Percentiles rank a stretch among this genome's conserved stretches.
phyloP scores from a whole-genome alignment of 2,113 vertebrate genomes.

The Sphyrna mokarran region DNA sequence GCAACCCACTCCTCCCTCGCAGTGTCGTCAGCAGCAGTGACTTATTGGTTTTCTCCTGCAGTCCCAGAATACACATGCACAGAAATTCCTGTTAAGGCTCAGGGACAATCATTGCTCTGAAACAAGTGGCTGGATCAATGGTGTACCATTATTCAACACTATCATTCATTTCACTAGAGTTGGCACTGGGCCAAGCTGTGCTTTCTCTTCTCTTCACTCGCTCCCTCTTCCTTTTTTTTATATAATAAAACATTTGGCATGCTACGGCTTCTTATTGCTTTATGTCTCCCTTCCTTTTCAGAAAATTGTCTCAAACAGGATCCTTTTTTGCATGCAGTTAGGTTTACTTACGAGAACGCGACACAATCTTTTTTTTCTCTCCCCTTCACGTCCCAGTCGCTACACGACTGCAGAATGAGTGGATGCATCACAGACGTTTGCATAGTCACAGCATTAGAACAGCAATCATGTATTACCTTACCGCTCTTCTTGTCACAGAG shows the following conservation, averaged over 20 bases:
- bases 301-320: constrained; percentile 1
- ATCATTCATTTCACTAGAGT: constrained; percentile 37
- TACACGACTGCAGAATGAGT: constrained; percentile 28
- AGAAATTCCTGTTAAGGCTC: constrained; percentile 28
- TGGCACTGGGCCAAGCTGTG: constrained; percentile 38
- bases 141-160: constrained; percentile 38
- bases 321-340: constrained; percentile 31
- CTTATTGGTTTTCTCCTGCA: constrained; percentile 37
- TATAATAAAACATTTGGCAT: constrained; percentile 34
- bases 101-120: constrained; percentile 26
- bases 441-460: constrained; percentile 37
- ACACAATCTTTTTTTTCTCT: background rate
- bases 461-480: constrained; percentile 49
- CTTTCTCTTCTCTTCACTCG: constrained; percentile 30
- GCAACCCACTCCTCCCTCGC: constrained; percentile 32
- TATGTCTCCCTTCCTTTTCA: constrained; percentile 5
- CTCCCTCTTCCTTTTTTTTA: constrained; percentile 10
- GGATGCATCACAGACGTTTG: constrained; percentile 36
- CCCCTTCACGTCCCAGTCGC: constrained; percentile 28
- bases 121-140: constrained; percentile 40
- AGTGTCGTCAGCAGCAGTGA: constrained; percentile 32
- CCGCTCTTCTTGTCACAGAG: constrained; percentile 60
- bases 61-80: constrained; percentile 30
- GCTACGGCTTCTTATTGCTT: constrained; percentile 20
- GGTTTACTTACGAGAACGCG: constrained; percentile 34